Conservation (phyloP, 2,113 vertebrate species). For the Microcebus griseorufus region DNA sequence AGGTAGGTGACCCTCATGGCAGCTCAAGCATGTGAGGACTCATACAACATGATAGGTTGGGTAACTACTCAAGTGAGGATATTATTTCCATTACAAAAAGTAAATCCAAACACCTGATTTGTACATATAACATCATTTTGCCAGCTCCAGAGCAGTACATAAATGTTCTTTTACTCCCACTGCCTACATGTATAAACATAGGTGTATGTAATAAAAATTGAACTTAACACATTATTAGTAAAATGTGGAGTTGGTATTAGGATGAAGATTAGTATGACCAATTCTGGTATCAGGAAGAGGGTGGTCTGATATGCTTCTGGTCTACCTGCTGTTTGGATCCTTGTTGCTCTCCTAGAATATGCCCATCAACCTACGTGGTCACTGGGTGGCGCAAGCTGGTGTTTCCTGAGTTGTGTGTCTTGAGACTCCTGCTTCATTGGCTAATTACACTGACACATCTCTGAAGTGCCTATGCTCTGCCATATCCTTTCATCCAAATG, state of each 20-base stretch:
- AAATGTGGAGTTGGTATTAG: neutral
- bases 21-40: neutral
- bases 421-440: neutral
- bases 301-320: neutral
- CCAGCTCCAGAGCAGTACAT: neutral
- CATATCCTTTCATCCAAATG: neutral
- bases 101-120: neutral
- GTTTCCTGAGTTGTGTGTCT: neutral
- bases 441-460: neutral
- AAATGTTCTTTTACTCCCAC: neutral
- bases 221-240: neutral
- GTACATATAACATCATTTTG: neutral
- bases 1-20: neutral
- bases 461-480: neutral
- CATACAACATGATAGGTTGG: neutral
- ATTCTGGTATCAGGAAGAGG: neutral
- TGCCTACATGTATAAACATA: neutral
- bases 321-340: neutral
- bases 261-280: neutral
- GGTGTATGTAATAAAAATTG: neutral
- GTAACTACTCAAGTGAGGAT: neutral
- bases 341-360: neutral
- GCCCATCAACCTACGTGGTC: neutral
- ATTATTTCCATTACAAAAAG: neutral
- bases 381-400: neutral